A percentile compares a stretch with the other conserved stretches of the same genome.
These are phyloP conservation scores for Synanceia verrucosa DNA, from an alignment of 2,797 vertebrate genomes.

Conservation along the genomic window DNA sequence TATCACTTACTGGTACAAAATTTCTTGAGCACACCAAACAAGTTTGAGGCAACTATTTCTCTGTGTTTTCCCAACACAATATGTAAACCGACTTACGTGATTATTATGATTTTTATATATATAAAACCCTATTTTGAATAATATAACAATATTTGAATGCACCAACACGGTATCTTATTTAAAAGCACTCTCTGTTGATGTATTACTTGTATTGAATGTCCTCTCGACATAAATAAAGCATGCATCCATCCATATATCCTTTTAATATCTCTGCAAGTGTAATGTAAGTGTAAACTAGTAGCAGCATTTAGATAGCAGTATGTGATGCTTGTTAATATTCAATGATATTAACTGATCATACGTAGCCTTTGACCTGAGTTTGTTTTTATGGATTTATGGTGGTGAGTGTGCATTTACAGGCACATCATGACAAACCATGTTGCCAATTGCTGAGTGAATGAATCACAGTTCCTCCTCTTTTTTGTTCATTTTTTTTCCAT, in stretches of 20 bases:
- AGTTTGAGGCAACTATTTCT: background rate
- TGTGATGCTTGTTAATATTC: no score
- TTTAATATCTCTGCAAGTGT: background rate
- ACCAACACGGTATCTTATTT: background rate
- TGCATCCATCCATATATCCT: no score
- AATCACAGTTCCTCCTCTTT: conserved; percentile 23
- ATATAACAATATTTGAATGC: no score
- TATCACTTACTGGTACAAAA: background rate
- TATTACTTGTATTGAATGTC: no score
- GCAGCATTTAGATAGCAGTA: no score
- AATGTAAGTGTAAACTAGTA: background rate
- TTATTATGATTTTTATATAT: no score
- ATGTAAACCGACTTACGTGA: no score
- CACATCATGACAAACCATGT: conserved; percentile 43
- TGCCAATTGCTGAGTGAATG: conserved; percentile 37
- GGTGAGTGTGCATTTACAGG: conserved; percentile 18
- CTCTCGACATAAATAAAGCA: no score
- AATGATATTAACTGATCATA: background rate
- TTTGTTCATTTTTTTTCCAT: background rate
- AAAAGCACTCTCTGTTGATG: background rate
- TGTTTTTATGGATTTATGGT: conserved; percentile 8
- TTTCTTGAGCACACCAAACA: background rate
- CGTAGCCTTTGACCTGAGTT: background rate
- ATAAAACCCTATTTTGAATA: no score
- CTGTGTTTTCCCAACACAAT: no score